phyloP scores from a whole-genome alignment of 2,113 vertebrate genomes.

The Myotis yumanensis region DNA sequence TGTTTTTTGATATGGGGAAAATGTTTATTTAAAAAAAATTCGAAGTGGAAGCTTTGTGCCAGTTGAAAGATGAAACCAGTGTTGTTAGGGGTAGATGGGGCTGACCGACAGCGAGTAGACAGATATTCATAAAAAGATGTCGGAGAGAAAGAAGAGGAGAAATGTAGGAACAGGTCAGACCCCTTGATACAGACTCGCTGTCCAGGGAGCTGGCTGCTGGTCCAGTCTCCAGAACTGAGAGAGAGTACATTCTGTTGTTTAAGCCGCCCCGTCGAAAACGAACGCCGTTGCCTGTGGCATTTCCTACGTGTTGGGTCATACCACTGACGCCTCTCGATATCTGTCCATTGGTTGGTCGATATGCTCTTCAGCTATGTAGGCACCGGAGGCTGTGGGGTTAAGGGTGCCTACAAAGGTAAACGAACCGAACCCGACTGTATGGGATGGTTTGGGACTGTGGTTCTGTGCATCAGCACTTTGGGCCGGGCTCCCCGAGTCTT shows the following conservation, averaged over 20 bases:
- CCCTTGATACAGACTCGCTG: background rate
- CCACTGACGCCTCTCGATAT: background rate
- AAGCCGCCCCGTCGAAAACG: rapidly evolving
- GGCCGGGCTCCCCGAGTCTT: background rate
- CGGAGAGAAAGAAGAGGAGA: background rate
- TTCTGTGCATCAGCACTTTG: background rate
- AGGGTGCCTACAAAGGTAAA: background rate
- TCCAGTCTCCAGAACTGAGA: background rate
- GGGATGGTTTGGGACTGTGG: background rate
- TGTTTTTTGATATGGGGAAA: background rate
- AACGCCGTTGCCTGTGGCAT: background rate
- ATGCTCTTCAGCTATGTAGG: rapidly evolving
- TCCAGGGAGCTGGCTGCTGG: background rate
- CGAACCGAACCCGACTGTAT: rapidly evolving
- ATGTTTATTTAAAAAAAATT: background rate
- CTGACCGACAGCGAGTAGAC: background rate
- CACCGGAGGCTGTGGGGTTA: background rate
- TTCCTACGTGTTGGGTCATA: background rate
- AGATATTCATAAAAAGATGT: background rate
- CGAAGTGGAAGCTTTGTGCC: background rate
- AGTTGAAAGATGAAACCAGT: background rate
- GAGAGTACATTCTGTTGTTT: background rate
- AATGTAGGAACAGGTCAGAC: no score
- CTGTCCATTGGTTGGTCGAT: background rate
- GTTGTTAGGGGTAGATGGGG: rapidly evolving